Evolutionary conservation across 1,140 invertebrate genomes (phyloP), one percentile per base, ranked within the genome.

Genomic region (Mamestra configurata): DNA sequence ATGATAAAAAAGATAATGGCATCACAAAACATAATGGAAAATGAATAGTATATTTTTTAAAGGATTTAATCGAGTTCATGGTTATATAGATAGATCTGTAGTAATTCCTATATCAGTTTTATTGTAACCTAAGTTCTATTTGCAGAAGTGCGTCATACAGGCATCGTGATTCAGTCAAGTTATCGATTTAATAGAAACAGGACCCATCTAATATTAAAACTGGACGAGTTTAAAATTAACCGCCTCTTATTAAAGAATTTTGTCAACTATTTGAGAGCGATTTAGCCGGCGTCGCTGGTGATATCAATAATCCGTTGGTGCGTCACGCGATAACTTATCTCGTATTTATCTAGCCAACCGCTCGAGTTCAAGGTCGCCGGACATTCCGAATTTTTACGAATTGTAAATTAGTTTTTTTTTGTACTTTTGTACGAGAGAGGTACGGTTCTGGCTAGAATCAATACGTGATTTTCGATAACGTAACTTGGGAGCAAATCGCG

Each of bases 261-360:
- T n/a, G 43, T 49, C 8, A 46, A 43, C 4, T 18, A n/a, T 35
- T 68, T 68, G 35, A 68, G 35, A 24, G 40, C 22, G 6, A 24
- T 49, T 64, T 53, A 72, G 13, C 49, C 43, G 53, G 31, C 51
- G 31, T 27, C 31, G 55, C 68, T 35, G 22, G 40, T 24, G 40
- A 24, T 76, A 76, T 64, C 73, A 64, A 46, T 64, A 64, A 76
- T 76, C 73, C 55, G 55, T 59, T 59, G 40, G 72, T 40, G 40
- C 73, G 73, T 76, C 73, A 76, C 10, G 57, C 40, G 73, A 76
- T 76, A 76, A 59, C 57, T 49, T 76, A 64, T 75, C 51, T 76
- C 55, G 22, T 70, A 70, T 70, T 76, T 64, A 76, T 76, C 73
- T 61, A 64, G 57, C 40, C 57, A 76, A 76, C 57, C 24, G 37